Conservation (phyloP, 2,888 invertebrate genomes). For the Sinohyriopsis cumingii region DNA sequence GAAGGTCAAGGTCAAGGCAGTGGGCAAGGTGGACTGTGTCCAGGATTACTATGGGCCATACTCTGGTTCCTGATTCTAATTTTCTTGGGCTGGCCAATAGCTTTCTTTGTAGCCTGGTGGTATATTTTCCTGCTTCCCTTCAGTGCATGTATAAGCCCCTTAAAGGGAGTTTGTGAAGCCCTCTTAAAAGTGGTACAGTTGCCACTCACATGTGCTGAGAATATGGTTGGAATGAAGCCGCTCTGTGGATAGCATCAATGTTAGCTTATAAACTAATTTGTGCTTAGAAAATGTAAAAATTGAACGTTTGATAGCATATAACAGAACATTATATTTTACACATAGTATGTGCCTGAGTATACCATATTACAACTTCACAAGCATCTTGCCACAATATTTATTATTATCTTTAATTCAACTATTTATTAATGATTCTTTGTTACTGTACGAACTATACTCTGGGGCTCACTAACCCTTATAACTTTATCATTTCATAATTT, state of each 20-base stretch:
- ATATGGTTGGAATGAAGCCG: constrained; percentile 64
- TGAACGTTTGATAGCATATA: too few species aligned
- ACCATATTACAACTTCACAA: too few species aligned
- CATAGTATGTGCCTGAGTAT: too few species aligned
- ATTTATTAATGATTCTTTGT: too few species aligned
- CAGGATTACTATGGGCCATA: constrained; percentile 61
- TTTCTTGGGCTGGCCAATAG: constrained; percentile 67
- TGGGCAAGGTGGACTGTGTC: constrained; percentile 44
- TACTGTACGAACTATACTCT: too few species aligned
- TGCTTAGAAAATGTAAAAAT: too few species aligned
- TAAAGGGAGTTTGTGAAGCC: constrained; percentile 58
- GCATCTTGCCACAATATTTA: too few species aligned
- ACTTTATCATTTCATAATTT: too few species aligned
- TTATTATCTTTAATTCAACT: too few species aligned
- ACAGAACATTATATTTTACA: too few species aligned
- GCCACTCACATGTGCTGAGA: constrained; percentile 63
- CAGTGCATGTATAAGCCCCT: constrained; percentile 51
- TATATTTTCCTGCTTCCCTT: constrained; percentile 67
- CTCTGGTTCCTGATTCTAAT: constrained; percentile 66
- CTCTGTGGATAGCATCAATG: constrained; percentile 42
- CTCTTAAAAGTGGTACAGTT: constrained; percentile 62
- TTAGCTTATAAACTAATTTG: neutral
- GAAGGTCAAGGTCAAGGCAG: constrained; percentile 50
- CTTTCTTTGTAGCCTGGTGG: constrained; percentile 61
- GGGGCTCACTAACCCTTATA: too few species aligned